These are phyloP conservation scores for Enteromius unitaeniatus DNA, from an alignment of 2,797 vertebrate genomes.

Conservation along the genomic window DNA sequence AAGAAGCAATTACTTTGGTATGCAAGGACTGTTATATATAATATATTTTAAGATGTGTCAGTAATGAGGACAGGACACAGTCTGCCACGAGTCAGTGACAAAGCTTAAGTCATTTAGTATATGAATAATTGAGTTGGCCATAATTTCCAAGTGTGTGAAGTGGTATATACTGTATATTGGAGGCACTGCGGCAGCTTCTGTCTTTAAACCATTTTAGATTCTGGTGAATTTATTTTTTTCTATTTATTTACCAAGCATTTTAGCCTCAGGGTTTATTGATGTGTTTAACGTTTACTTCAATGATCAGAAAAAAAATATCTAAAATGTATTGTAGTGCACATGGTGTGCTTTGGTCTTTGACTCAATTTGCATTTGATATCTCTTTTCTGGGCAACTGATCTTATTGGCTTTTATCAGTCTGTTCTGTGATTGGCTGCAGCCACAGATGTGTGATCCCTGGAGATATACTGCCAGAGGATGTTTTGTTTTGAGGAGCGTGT, in stretches of 20 bases:
- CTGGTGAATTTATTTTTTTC: neutral
- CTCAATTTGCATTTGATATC: slow-evolving; percentile 22
- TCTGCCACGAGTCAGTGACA: slow-evolving; percentile 11
- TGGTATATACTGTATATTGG: neutral
- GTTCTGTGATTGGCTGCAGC: slow-evolving; percentile 28
- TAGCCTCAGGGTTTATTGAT: neutral
- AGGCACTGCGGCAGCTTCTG: neutral
- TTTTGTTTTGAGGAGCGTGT: slow-evolving; percentile 25
- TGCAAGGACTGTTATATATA: slow-evolving; percentile 24
- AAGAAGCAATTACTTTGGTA: neutral
- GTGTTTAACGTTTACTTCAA: neutral
- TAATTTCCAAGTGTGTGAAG: slow-evolving; percentile 30
- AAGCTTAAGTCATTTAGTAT: slow-evolving; percentile 29
- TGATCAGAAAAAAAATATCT: neutral
- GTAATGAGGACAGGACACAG: slow-evolving; percentile 18
- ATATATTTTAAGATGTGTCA: slow-evolving; percentile 2
- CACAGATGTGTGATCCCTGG: slow-evolving; percentile 37
- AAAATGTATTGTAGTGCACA: neutral
- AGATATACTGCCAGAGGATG: slow-evolving; percentile 33
- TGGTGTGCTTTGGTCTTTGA: neutral
- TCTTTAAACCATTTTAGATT: neutral
- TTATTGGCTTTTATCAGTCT: slow-evolving; percentile 33
- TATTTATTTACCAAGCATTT: neutral
- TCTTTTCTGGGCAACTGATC: slow-evolving; percentile 1
- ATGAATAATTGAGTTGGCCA: slow-evolving; percentile 44